These are phyloP conservation scores for Apamea monoglypha DNA, from an alignment of 2,888 invertebrate species.

Conservation along the genomic window DNA sequence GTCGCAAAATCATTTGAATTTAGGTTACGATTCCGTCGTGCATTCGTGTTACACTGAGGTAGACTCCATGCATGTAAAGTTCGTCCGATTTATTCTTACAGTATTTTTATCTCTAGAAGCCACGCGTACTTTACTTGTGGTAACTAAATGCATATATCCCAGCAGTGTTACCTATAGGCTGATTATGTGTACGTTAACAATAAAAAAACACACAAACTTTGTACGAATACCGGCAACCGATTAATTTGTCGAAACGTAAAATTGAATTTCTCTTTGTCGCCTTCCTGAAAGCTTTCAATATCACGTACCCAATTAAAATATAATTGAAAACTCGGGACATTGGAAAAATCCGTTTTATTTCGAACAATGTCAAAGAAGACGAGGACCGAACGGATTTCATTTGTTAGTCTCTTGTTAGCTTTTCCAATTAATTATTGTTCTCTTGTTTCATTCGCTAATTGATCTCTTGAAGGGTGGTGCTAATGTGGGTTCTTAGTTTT, in stretches of 20 bases:
- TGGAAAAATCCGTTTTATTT: slow-evolving; percentile 35
- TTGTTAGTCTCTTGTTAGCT: not conserved
- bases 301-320: slow-evolving; percentile 40
- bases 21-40: not conserved
- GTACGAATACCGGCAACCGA: not conserved
- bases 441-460: slow-evolving; percentile 30
- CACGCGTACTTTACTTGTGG: too few relatives aligned
- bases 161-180: not conserved
- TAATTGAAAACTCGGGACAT: slow-evolving; percentile 38
- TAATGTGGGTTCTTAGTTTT: not conserved
- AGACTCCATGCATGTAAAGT: too few relatives aligned
- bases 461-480: not conserved
- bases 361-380: slow-evolving; percentile 11
- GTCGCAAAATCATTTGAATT: not conserved
- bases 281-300: slow-evolving; percentile 16
- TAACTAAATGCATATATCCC: not conserved
- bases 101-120: too few relatives aligned
- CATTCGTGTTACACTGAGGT: too few relatives aligned
- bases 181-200: not conserved
- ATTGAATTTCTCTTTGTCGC: slow-evolving; percentile 15
- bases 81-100: not conserved
- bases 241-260: not conserved
- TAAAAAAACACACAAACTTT: not conserved
- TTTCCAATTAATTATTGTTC: slow-evolving; percentile 15
- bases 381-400: not conserved